Base-by-base conservation (phyloP, 2,113 vertebrate species). In the Paramormyrops kingsleyae region DNA sequence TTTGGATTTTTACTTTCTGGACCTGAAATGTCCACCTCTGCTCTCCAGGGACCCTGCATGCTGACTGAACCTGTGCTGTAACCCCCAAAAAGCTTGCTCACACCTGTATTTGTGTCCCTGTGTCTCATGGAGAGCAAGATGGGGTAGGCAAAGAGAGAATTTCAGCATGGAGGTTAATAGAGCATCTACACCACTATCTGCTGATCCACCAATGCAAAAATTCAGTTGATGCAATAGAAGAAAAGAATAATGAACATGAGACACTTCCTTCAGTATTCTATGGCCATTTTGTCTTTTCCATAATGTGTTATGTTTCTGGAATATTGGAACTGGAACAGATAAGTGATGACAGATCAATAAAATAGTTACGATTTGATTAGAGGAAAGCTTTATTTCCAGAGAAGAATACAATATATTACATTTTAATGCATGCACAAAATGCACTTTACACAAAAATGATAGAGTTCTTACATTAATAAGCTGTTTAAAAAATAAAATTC, bases 341-440 rank as follows among this genome's bases (percentile, higher is more conserved):
- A 49, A 35, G 52, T 39, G n/a, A 4, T 35, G n/a, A 39, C 5
- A 56, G 31, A 56, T 35, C 7, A 70, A 27, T 31, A 70, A 56
- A 87, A 59, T 3, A 59, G 5, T 42, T 2, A 39, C 42, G 31
- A 80, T 80, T 80, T 19, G 15, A 17, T 35, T 80, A 80, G 74
- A 83, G 80, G 39, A 83, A 83, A 83, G 21, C 21, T 47, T 47
- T 83, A 83, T 83, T 83, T 47, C 80, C 80, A 83, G 39, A 83
- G 42, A n/a, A 47, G 80, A n/a, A 21, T 42, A 24, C 44, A 84
- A 44, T 84, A 47, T 84, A 46, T 47, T 47, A 84, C 17, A 84
- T 46, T 84, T 83, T 84, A 87, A 35, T 87, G 31, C n/a, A 50
- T 27, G n/a, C 83, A 12, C 83, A n/a, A 47, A 85, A 49, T 80